A percentile compares a stretch with the other conserved stretches of the same genome.
Conservation (phyloP, 2,888 invertebrate genomes). For the Diaperis boleti region DNA sequence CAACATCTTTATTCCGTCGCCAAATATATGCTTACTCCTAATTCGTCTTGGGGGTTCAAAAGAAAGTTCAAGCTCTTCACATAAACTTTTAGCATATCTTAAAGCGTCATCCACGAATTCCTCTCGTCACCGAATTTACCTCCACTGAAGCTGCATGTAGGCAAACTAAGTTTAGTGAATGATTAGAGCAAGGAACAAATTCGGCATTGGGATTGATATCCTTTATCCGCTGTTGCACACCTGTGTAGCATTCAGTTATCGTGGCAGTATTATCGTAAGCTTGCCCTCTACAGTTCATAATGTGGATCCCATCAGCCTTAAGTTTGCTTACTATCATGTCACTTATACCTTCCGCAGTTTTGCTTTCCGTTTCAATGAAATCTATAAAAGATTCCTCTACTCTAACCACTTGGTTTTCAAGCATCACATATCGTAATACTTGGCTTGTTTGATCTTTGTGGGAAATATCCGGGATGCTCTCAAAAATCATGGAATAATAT, state of each 20-base stretch:
- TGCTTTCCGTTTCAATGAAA: not conserved
- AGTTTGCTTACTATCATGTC: not conserved
- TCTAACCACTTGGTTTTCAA: not conserved
- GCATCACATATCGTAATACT: not conserved
- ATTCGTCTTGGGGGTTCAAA: too few species aligned
- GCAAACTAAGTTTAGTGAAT: not conserved
- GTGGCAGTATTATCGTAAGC: not conserved
- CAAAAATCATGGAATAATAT: not conserved
- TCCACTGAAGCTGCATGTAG: too few species aligned
- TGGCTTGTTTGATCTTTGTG: not conserved
- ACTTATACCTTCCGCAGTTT: not conserved
- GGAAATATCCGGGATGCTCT: not conserved
- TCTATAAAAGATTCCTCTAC: not conserved
- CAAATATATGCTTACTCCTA: too few species aligned
- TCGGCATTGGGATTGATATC: not conserved
- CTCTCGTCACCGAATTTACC: too few species aligned
- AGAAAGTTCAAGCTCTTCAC: too few species aligned
- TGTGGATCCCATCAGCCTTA: not conserved
- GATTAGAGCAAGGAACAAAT: not conserved
- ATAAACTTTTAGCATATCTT: too few species aligned
- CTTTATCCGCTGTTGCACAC: not conserved
- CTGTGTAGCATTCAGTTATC: not conserved
- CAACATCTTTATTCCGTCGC: too few species aligned
- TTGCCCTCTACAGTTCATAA: not conserved
- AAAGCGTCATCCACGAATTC: too few species aligned